Evolutionary conservation across 92 coral and sea anemone species (phyloP).

Genomic region (Palythoa grandiflora): DNA sequence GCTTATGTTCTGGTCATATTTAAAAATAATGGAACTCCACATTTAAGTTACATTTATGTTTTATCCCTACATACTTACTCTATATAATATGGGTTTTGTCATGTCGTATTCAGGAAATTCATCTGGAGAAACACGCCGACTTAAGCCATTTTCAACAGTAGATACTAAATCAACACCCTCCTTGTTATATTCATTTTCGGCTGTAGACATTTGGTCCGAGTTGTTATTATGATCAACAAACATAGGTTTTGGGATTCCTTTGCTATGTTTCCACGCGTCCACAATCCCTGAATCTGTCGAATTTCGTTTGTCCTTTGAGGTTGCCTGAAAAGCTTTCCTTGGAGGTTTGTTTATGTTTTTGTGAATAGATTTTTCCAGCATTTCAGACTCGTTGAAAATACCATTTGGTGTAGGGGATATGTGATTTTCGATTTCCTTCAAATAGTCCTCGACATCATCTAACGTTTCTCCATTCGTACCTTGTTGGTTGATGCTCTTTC

Average conservation of each 20-base stretch:
- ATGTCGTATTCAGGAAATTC: constrained; percentile 1
- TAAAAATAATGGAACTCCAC: not conserved
- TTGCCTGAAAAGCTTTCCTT: constrained; percentile 30
- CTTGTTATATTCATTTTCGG: constrained; percentile 71
- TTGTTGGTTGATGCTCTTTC: not conserved
- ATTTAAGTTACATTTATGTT: not conserved
- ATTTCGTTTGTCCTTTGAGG: constrained; percentile 21
- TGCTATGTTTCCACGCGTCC: constrained; percentile 64
- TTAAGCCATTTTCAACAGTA: constrained; percentile 17
- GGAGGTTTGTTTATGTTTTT: constrained; percentile 13
- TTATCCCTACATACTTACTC: constrained; percentile 34
- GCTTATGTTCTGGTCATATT: not conserved
- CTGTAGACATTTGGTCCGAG: not conserved
- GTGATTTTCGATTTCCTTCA: not conserved
- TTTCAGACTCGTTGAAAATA: not conserved
- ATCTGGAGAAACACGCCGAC: constrained; percentile 41
- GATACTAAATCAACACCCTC: constrained; percentile 79
- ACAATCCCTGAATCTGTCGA: constrained; percentile 52
- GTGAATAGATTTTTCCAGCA: constrained; percentile 4
- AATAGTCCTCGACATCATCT: constrained; percentile 40
- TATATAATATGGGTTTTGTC: constrained; percentile 36
- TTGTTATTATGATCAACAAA: constrained; percentile 2
- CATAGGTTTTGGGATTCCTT: constrained; percentile 5
- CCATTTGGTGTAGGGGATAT: constrained; percentile 12
- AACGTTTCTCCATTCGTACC: not conserved